Evolutionary conservation across 2,888 invertebrate species (phyloP), one percentile per base, ranked within the genome.

Genomic region (Sepiola atlantica): DNA sequence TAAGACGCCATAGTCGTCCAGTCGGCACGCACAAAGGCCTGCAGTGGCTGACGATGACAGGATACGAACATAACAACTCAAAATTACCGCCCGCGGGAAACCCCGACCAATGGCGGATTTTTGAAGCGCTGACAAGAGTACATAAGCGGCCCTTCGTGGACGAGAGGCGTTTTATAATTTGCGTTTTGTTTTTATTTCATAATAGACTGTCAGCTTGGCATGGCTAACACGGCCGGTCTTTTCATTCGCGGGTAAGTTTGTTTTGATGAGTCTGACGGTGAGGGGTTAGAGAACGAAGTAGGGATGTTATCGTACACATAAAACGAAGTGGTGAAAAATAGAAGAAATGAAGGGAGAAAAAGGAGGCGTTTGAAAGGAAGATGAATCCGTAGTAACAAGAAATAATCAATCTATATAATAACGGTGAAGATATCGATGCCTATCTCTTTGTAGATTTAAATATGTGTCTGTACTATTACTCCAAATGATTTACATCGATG

Each of bases 41-140:
- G 77, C n/a, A 77, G n/a, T 77, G 77, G 77, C 77, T 77, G 77
- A 77, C 77, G 12, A n/a, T 77, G 77, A 77, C 77, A 77, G 77
- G 77, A 77, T 77, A 32, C 77, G n/a, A 77, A 77, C 16, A n/a
- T n/a, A 77, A 21, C 77, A 32, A n/a, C n/a, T 77, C n/a, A 18
- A n/a, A 45, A 77, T n/a, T n/a, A n/a, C 77, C n/a, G 77, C 77
- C 77, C n/a, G 77, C 77, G n/a, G 77, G 45, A 45, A 45, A 45
- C 45, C n/a, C 77, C 77, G 18, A 77, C 77, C n/a, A 45, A 21
- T 77, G n/a, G 77, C 77, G 77, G 77, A 4, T n/a, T 77, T 77
- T 77, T 77, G 77, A 77, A 77, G 77, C n/a, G 77, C 77, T 77
- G 77, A 77, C 77, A n/a, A n/a, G 77, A 77, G 77, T n/a, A 77